A percentile compares a stretch with the other conserved stretches of the same genome.
Evolutionary conservation across 53 echinoderm and acorn worm genomes (phyloP).

Genomic region (Glandiceps talaboti): DNA sequence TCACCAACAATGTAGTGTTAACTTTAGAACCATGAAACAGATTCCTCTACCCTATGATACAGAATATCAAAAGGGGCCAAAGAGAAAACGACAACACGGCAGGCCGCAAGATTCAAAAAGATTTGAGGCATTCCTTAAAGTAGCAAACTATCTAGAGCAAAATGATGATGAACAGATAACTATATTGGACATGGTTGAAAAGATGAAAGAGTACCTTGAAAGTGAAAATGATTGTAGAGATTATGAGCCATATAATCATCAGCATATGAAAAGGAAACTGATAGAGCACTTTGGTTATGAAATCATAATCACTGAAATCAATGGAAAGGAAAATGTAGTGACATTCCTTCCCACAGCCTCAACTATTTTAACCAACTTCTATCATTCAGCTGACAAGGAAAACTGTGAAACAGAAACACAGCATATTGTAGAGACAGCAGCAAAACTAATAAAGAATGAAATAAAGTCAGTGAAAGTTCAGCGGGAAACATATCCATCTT

Average conservation of each 20-base stretch:
- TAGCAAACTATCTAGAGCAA: conserved; percentile 5
- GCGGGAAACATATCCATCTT: conserved; percentile 3
- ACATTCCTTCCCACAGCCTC: conserved; percentile 10
- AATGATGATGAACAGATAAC: conserved; percentile 21
- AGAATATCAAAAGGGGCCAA: background rate
- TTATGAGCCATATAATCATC: background rate
- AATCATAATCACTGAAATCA: conserved; percentile 11
- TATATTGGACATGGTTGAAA: background rate
- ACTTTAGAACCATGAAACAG: conserved; percentile 30
- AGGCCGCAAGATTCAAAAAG: background rate
- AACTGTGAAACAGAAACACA: conserved; percentile 10
- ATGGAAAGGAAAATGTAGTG: conserved; percentile 13
- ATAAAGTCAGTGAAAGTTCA: conserved; percentile 2
- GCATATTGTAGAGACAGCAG: conserved; percentile 9
- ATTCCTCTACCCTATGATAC: conserved; percentile 3
- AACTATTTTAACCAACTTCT: conserved; percentile 9
- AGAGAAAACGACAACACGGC: background rate
- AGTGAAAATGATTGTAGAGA: no score
- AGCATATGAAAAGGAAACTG: conserved; percentile 17
- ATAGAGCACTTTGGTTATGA: conserved; percentile 11
- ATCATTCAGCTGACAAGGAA: background rate
- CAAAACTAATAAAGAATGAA: conserved; percentile 21
- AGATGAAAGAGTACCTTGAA: conserved; percentile 1
- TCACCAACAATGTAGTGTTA: conserved; percentile 33
- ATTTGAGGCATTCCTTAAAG: conserved; percentile 13